phyloP scores from a whole-genome alignment of 1,140 invertebrate species.

The Drosophila repletoides region DNA sequence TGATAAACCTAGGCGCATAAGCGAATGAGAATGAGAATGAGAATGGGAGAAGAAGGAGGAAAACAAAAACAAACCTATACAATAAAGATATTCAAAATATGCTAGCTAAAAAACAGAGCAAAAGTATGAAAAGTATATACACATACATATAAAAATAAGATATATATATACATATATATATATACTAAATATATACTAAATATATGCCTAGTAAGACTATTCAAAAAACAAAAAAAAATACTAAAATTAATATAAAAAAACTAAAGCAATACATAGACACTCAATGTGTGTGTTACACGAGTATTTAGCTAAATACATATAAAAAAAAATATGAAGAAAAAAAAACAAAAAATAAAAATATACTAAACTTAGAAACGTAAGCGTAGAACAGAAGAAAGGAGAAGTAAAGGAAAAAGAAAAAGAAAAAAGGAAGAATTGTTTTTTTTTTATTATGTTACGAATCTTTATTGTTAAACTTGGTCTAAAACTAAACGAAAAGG shows the following conservation, averaged over 20 bases:
- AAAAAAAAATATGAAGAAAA: constrained; percentile 20
- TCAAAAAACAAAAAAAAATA: constrained; percentile 36
- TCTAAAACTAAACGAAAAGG: neutral
- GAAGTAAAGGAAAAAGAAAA: neutral
- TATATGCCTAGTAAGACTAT: constrained; percentile 48
- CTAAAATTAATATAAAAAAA: constrained; percentile 34
- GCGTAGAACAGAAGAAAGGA: neutral
- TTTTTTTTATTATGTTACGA: constrained; percentile 21
- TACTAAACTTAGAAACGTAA: constrained; percentile 13
- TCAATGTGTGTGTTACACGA: constrained; percentile 73
- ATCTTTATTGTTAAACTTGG: constrained; percentile 34
- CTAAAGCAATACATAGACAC: constrained; percentile 80
- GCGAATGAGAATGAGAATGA: neutral
- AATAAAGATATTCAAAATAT: constrained; percentile 79
- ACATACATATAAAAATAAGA: constrained; percentile 32
- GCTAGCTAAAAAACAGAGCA: constrained; percentile 56
- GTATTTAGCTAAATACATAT: constrained; percentile 69
- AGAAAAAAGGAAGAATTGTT: neutral
- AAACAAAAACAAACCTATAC: constrained; percentile 46
- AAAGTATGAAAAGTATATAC: constrained; percentile 43
- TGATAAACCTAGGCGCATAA: constrained; percentile 5
- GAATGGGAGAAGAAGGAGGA: neutral
- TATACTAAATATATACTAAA: constrained; percentile 29
- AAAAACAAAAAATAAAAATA: constrained; percentile 41
- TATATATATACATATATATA: constrained; percentile 43